phyloP scores from a whole-genome alignment of 2,113 vertebrate species.

The Lampris megalopsis region DNA sequence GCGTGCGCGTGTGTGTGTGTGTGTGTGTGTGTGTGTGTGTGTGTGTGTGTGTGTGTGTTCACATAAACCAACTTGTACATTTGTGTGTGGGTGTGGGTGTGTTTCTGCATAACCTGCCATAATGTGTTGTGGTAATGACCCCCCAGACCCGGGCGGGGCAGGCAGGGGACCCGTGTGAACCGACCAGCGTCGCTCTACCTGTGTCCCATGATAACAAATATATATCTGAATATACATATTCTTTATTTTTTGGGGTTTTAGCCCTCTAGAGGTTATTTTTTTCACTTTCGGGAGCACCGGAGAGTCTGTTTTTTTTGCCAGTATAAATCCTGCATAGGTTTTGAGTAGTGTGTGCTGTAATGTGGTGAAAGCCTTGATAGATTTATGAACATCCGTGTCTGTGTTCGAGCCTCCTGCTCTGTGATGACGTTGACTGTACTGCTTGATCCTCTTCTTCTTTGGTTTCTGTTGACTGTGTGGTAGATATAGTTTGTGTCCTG shows the following conservation, averaged over 20 bases:
- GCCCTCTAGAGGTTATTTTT: slow-evolving; percentile 33
- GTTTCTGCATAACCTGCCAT: too few relatives aligned
- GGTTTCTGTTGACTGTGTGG: slow-evolving; percentile 29
- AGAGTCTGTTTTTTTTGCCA: slow-evolving; percentile 31
- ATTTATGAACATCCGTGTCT: slow-evolving; percentile 18
- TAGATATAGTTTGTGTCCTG: slow-evolving; percentile 45
- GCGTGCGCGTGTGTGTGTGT: too few relatives aligned
- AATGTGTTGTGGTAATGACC: too few relatives aligned
- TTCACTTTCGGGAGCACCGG: slow-evolving; percentile 15
- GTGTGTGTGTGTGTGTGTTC: too few relatives aligned
- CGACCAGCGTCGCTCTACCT: slow-evolving; percentile 7
- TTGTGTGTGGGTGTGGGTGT: too few relatives aligned
- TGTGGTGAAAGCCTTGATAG: slow-evolving; percentile 24
- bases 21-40: too few relatives aligned
- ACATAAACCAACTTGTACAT: too few relatives aligned
- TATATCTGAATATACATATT: slow-evolving; percentile 43
- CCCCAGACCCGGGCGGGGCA: not conserved
- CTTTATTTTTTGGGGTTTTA: slow-evolving; percentile 46
- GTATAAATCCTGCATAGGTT: slow-evolving; percentile 50
- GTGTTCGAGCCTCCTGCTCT: slow-evolving; percentile 42
- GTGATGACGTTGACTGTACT: slow-evolving; percentile 25
- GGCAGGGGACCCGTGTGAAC: slow-evolving; percentile 11
- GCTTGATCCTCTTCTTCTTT: slow-evolving; percentile 42
- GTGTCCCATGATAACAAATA: slow-evolving; percentile 21
- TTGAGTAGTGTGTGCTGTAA: slow-evolving; percentile 46